A percentile compares a stretch with the other conserved stretches of the same genome.
These are phyloP conservation scores for Onychomys leucogaster DNA, from an alignment of 2,797 vertebrate genomes.

Conservation along the genomic window DNA sequence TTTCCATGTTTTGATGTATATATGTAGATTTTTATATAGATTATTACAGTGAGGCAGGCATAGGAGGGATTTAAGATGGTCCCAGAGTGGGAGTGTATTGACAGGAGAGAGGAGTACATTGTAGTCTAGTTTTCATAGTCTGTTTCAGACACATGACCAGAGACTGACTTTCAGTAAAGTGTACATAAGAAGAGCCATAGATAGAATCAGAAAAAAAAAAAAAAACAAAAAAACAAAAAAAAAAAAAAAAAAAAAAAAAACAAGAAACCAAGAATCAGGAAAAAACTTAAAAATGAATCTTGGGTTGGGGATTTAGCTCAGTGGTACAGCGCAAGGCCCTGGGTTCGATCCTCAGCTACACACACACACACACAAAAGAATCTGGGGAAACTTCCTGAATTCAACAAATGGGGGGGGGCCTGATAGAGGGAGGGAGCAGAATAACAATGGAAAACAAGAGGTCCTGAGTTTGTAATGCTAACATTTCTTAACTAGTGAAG, in stretches of 20 bases:
- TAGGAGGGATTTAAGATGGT: conserved; percentile 58
- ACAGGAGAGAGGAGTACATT: conserved; percentile 77
- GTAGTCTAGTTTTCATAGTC: conserved; percentile 80
- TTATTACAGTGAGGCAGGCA: conserved; percentile 59
- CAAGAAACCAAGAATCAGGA: conserved; percentile 80
- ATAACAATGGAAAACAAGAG: too few relatives aligned
- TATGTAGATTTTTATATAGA: conserved; percentile 68
- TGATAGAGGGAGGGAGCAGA: conserved; percentile 78
- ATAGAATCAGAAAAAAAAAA: too few relatives aligned
- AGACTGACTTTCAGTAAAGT: conserved; percentile 76
- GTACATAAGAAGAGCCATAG: conserved; percentile 80
- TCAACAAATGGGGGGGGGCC: conserved; percentile 68
- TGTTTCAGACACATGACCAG: conserved; percentile 76
- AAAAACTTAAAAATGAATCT: conserved; percentile 78
- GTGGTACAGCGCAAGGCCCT: too few relatives aligned
- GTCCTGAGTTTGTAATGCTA: too few relatives aligned
- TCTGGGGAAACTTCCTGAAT: conserved; percentile 76
- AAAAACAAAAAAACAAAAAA: too few relatives aligned
- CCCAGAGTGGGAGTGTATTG: conserved; percentile 2
- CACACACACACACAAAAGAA: too few relatives aligned
- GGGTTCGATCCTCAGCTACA: too few relatives aligned
- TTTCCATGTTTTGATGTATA: neutral
- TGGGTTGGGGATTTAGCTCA: too few relatives aligned
- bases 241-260: too few relatives aligned
- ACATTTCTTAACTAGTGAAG: too few relatives aligned